Base-by-base conservation (phyloP, 64 coral and sea anemone species). In the Montipora sp. region DNA sequence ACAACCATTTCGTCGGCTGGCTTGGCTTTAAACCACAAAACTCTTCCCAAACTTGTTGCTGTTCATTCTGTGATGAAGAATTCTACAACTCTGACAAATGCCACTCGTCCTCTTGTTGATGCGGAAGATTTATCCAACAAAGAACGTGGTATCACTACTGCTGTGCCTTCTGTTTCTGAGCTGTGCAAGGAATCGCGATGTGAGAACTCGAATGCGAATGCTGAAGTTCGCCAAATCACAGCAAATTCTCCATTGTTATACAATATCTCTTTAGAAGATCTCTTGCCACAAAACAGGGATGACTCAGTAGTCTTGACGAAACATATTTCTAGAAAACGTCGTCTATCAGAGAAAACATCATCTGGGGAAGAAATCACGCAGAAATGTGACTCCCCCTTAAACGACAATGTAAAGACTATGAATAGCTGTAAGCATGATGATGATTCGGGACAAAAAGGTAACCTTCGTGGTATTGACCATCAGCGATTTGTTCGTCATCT, bases 11-110 rank as follows among this genome's bases (percentile, higher is more conserved):
- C 70, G 2, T 91, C 50, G 19, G 89, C 65, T 83, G 90, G 90
- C 0, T 44, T 75, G 21, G 90, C 90, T 16, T 92, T 59, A 44
- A 80, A 92, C 43, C 80, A 92, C 48, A 19, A 85, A 8, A 50
- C 90, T 2, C 13, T 77, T 22, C 90, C 90, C 14, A 92, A 48
- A 75, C 76, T 92, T 49, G 80, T 92, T 1, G 90, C 90, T 61
- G 90, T 92, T 48, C 90, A 85, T 47, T 92, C 80, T 21, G 47
- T 92, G 12, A 47, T 61, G 7, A 61, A 85, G 0, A 9, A 84
- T 47, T 23, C 55, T 43, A 45, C 14, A 0, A 75, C 16, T 2
- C 47, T 19, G 0, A 15, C 20, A 48, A 48, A 16, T 6, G 47
- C 10, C 44, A 47, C 8, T 87, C 43, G 7, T 7, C 2, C 16